Base-by-base conservation (phyloP, 2,888 invertebrate genomes). In the Helicoverpa assulta region DNA sequence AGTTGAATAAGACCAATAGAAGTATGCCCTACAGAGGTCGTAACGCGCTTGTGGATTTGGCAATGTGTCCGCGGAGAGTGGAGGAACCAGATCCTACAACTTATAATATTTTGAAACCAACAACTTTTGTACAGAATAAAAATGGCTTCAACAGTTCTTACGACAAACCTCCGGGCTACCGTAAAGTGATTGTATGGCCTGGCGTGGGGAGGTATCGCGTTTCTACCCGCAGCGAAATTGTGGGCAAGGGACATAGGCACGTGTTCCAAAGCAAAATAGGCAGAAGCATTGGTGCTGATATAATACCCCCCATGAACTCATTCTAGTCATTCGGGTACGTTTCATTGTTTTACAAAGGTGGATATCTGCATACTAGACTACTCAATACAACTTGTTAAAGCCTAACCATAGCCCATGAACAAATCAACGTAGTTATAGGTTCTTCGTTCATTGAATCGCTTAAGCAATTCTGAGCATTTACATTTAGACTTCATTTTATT, bases 81-180 rank as follows among this genome's bases (percentile, higher is more conserved):
- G 81, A 89, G 0, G 95, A 95, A 0, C 97, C 97, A 0, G 96
- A 96, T 0, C 96, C 97, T 0, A 94, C 94, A 0, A 84, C 90
- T 64, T 96, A 96, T 74, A 85, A 90, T 26, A 69, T 90, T 5
- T 83, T 84, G 19, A 84, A 85, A 33, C 84, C 85, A 0, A 89
- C 77, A 62, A 77, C 79, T 2, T 92, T 93, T 63, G 84, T 80
- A 47, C 81, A 92, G 70, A 86, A 90, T 74, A 89, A 82, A 61
- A 63, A 77, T 7, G 91, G 89, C 0, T 95, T 95, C 66, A 93
- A 94, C 76, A 95, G 93, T 70, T 91, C 92, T 12, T 93, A 93
- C 70, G 92, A 93, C 69, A 91, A 87, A 57, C 89, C 92, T 0
- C 93, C 91, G 0, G 93, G 94, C 0, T 94, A 94, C 78, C 70